Base-by-base conservation (phyloP, 2,113 vertebrate genomes). In the Caranx melampygus region DNA sequence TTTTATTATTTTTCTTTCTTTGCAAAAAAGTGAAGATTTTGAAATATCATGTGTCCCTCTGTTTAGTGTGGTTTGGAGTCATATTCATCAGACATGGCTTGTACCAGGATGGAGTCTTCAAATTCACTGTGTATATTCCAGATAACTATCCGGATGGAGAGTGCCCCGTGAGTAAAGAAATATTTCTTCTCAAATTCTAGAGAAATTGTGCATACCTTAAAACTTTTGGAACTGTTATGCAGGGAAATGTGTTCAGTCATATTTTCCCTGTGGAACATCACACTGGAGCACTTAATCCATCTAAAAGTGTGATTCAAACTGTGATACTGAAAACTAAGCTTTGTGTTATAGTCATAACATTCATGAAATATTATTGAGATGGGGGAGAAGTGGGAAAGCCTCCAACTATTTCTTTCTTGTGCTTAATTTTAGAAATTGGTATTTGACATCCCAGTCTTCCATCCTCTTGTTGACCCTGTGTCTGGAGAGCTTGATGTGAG, bases 71-170 rank as follows among this genome's bases (percentile, higher is more conserved):
- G 98, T 99, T 99, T 92, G 98, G 98, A n/a, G 98, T 99, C 58
- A 99, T 99, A 91, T 99, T 99, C 92, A 99, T 99, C 89, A 95
- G 98, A 75, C 95, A 98, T 42, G 98, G 98, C 72, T 95, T 99
- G 34, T 99, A 99, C 92, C 97, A 99, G 89, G 98, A 99, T 45
- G 98, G 98, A 0, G 98, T 99, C 40, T 99, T 99, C 92, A 99
- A 98, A 90, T 99, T 99, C 93, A 99, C 98, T 0, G 97, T 99
- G 75, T 98, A 99, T 92, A 99, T 99, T 91, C 98, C 98, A 81
- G 98, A 99, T 89, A 99, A 99, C 94, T 99, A 99, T 87, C 98
- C 98, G 0, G 98, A 99, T 82, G 98, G 98, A 58, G 98, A 99
- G 64, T 98, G 97, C 89, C 98, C 98, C 26, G 94, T 94, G 79